phyloP scores from a whole-genome alignment of 2,113 vertebrate genomes.

The Diadophis punctatus region DNA sequence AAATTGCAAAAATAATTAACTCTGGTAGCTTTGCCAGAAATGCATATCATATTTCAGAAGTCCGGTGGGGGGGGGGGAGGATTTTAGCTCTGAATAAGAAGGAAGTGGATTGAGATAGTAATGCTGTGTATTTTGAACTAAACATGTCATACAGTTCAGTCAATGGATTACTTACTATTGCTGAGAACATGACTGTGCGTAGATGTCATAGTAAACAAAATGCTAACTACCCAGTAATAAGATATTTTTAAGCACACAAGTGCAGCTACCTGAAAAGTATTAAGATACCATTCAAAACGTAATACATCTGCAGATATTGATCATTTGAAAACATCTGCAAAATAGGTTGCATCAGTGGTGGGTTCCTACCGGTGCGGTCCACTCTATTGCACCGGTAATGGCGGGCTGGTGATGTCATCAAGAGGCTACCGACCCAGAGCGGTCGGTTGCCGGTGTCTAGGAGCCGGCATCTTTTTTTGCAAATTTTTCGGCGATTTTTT shows the following conservation, averaged over 20 bases:
- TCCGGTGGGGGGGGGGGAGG: conserved; percentile 14
- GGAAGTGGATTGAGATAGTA: conserved; percentile 2
- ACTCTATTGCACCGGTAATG: too few relatives aligned
- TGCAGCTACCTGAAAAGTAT: conserved; percentile 37
- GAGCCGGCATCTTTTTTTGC: too few relatives aligned
- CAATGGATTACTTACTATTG: conserved; percentile 48
- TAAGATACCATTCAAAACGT: conserved; percentile 19
- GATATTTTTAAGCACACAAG: conserved; percentile 30
- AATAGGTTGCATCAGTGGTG: too few relatives aligned
- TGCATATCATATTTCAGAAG: conserved; percentile 2
- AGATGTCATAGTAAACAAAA: conserved; percentile 23
- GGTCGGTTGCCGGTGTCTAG: too few relatives aligned
- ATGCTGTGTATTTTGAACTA: background rate
- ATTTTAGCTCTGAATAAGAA: background rate
- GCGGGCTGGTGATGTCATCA: too few relatives aligned
- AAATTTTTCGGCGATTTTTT: too few relatives aligned
- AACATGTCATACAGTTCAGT: conserved; percentile 26
- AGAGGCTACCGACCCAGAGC: too few relatives aligned
- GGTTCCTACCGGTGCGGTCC: too few relatives aligned
- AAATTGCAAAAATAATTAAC: background rate
- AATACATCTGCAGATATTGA: conserved; percentile 23
- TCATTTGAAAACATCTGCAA: background rate
- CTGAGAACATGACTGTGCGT: background rate
- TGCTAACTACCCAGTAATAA: background rate
- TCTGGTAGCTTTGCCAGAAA: background rate